Evolutionary conservation across 1,140 invertebrate species (phyloP), one percentile per base, ranked within the genome.

Genomic region (Zaprionus tsacasi): DNA sequence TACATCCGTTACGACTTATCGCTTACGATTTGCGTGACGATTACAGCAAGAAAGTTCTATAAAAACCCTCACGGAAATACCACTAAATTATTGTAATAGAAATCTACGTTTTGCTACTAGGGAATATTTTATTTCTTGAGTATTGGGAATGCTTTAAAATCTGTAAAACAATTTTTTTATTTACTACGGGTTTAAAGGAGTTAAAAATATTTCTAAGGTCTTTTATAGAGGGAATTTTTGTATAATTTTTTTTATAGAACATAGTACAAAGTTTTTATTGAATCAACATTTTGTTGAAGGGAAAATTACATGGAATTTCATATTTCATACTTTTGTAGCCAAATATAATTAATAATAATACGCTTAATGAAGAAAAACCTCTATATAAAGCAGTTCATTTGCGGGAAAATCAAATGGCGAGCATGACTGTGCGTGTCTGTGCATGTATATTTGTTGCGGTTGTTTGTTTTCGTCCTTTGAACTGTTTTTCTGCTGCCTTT

Each of bases 1-100:
- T 12, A 50, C 17, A 50, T 50, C 11, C 17, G 45, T 50, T 50
- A 12, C 38, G 38, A 12, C 45, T 50, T 50, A 50, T 50, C 45
- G 45, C 3, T 1, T 15, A 11, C 45, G 10, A 25, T 6, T 50
- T 25, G 11, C 45, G 10, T 21, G 3, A 25, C 17, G 17, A 50
- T 25, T 12, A 50, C 12, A 1, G 45, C 45, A 50, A 50, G 11
- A 50, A 12, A 25, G n/a, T 25, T 50, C 17, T 50, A 50, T 50
- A 21, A 12, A 12, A 21, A 21, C 10, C 21, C n/a, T 12, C 21
- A 45, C 10, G 17, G 11, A 50, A 50, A 50, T 50, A 3, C 5
- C 8, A 50, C 1, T 12, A 10, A 50, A 21, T 50, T 50, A 5
- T 50, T 25, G 1, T 50, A 12, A 12, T 15, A 43, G 8, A 5